Percentiles rank a stretch among this genome's conserved stretches.
Conservation (phyloP, 2,113 vertebrate genomes). For the Xiphophorus couchianus region DNA sequence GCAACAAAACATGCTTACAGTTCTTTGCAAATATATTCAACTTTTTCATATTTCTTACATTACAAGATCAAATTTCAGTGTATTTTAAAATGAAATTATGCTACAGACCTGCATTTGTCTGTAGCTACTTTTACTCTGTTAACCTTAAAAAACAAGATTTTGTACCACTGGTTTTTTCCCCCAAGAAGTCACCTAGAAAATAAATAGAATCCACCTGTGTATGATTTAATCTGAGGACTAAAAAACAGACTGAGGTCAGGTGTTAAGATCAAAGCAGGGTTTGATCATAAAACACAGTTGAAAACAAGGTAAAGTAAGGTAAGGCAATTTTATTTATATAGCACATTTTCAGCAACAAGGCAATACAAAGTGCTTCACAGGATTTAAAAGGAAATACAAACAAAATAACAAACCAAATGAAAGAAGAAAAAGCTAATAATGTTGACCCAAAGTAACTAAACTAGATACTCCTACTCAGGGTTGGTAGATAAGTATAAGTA, state of each 20-base stretch:
- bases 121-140: background rate
- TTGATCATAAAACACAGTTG: background rate
- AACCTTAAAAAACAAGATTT: background rate
- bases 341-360: too few species aligned
- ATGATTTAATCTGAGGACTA: background rate
- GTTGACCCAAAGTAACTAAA: too few species aligned
- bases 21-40: background rate
- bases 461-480: too few species aligned
- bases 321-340: too few species aligned
- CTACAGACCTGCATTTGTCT: background rate
- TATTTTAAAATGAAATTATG: background rate
- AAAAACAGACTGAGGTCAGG: background rate
- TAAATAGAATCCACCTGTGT: background rate
- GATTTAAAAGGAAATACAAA: too few species aligned
- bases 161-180: background rate
- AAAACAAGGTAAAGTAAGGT: background rate
- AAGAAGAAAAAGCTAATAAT: too few species aligned
- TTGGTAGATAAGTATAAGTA: too few species aligned
- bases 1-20: background rate
- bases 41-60: background rate
- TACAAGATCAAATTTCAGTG: background rate
- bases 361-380: too few species aligned
- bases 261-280: background rate
- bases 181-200: background rate
- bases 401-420: too few species aligned